Base-by-base conservation (phyloP, 2,113 vertebrate genomes). In the Alces alces region DNA sequence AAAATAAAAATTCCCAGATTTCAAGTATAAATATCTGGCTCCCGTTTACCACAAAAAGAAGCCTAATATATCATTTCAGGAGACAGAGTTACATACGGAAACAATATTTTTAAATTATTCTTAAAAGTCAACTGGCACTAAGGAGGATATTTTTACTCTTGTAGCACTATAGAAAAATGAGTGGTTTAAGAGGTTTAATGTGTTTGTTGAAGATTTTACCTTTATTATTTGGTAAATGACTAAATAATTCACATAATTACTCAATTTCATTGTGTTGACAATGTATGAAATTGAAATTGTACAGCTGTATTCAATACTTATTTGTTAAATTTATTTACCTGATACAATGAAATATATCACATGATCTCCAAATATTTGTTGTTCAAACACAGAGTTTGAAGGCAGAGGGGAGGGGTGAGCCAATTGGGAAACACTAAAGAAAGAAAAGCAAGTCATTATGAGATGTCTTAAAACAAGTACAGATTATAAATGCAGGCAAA, bases 281-380 rank as follows among this genome's bases (percentile, higher is more conserved):
- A 52, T 28, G 30, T 30, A 91, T 5, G 61, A 94, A 84, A 88
- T 64, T 88, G 76, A 96, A 93, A 91, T 47, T 85, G 5, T 50
- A 80, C 85, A 93, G 70, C 55, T 58, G 21, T 57, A 84, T 90
- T 90, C 17, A 61, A 16, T 88, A 21, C 33, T 17, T 60, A 50
- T 70, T 64, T 66, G 1, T n/a, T 83, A 80, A 76, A 86, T 19
- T 36, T 47, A 36, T 58, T 30, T 33, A 13, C 19, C 36, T 90
- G 61, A 95, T 43, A 36, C 36, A 36, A 3, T 55, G 4, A 94
- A 78, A 83, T 43, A 47, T 39, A 28, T 80, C 39, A 90, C 30
- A 39, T 79, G 82, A 30, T 36, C 55, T n/a, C 76, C 13, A 17
- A 87, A 79, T 14, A 33, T 58, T 80, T 94, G 30, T 4, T 30